phyloP scores from a whole-genome alignment of 2,888 invertebrate species.

The Aproaerema taeniolella region DNA sequence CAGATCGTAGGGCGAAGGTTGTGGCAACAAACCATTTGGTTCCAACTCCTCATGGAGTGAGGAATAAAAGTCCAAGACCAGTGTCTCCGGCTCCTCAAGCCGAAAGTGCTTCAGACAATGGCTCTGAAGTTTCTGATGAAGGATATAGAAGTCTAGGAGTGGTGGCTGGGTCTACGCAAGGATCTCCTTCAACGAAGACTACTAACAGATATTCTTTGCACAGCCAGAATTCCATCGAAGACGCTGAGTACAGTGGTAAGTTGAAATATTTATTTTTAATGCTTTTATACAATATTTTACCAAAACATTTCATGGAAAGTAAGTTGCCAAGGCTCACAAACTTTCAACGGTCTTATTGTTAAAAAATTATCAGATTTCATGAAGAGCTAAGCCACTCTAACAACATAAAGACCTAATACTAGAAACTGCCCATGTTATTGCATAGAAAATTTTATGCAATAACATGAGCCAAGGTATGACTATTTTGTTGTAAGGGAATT shows the following conservation, averaged over 20 bases:
- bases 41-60: constrained; percentile 62
- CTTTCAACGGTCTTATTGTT: no score
- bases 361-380: no score
- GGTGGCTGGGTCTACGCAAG: constrained; percentile 71
- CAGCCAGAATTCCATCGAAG: constrained; percentile 84
- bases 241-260: constrained; percentile 84
- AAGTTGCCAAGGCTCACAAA: no score
- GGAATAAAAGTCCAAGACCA: constrained; percentile 62
- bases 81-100: constrained; percentile 76
- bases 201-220: constrained; percentile 81
- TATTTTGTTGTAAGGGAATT: no score
- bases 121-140: constrained; percentile 90
- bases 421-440: no score
- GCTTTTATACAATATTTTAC: background rate
- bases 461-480: no score
- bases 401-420: no score
- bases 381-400: no score
- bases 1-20: constrained; percentile 59
- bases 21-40: constrained; percentile 63
- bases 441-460: no score
- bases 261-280: constrained; percentile 10
- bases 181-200: constrained; percentile 68
- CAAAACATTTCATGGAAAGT: background rate
- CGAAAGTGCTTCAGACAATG: constrained; percentile 85
- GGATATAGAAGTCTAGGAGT: constrained; percentile 89